Percentiles rank a stretch among this genome's conserved stretches.
phyloP scores from a whole-genome alignment of 2,113 vertebrate genomes.

The Tetrax tetrax region DNA sequence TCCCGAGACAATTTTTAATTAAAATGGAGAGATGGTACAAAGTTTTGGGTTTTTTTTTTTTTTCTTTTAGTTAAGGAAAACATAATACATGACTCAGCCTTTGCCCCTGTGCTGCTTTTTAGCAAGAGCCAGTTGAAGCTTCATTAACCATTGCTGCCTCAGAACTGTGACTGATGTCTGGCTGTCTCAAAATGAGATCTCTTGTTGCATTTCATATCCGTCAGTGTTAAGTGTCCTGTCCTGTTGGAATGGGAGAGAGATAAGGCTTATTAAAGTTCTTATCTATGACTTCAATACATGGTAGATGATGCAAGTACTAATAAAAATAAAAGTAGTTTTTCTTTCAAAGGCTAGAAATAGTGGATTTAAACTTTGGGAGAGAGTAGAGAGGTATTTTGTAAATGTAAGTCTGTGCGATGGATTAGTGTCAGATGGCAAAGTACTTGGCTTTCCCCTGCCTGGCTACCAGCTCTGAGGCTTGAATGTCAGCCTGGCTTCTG shows the following conservation, averaged over 20 bases:
- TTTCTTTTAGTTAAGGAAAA: neutral
- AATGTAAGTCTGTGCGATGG: neutral
- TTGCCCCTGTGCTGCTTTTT: neutral
- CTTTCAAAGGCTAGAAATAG: conserved; percentile 48
- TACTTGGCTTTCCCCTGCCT: neutral
- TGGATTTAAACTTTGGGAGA: neutral
- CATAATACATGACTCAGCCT: conserved; percentile 29
- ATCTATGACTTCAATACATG: conserved; percentile 80
- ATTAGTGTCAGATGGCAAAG: neutral
- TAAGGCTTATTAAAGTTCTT: conserved; percentile 94
- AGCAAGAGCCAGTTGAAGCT: neutral
- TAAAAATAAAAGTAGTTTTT: conserved; percentile 69
- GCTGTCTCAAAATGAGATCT: conserved; percentile 72
- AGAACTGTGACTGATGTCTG: conserved; percentile 34
- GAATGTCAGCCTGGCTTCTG: neutral
- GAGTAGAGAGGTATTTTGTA: neutral
- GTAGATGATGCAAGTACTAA: conserved; percentile 55
- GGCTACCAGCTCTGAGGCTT: neutral
- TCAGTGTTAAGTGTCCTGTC: conserved; percentile 59
- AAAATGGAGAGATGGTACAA: neutral
- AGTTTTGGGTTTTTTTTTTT: neutral
- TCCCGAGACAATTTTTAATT: conserved; percentile 19
- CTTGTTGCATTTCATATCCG: conserved; percentile 76
- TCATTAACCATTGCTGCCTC: conserved; percentile 48
- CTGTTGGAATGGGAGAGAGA: conserved; percentile 69